Base-by-base conservation (phyloP, 2,888 invertebrate genomes). In the Lepidonotus clava region DNA sequence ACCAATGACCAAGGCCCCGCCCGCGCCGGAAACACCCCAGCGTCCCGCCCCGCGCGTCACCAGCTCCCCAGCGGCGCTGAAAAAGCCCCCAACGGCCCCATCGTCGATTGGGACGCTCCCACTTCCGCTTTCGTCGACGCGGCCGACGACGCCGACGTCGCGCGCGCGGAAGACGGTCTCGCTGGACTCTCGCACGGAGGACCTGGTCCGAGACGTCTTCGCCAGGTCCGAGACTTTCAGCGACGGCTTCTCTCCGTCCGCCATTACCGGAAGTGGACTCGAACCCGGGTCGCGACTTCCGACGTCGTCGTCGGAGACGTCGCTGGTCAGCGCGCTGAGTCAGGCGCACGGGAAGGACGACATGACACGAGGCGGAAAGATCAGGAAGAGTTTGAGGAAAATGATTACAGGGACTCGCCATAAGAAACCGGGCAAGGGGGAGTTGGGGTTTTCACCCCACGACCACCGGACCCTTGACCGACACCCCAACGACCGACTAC, bases 381-480 rank as follows among this genome's bases (percentile, higher is more conserved):
- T 90, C 24, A 83, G 90, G 14, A 90, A 89, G 83, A 90, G 90
- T 77, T 51, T 90, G 28, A 32, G 89, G 34, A 90, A 89, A 24
- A 86, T 90, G 83, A 88, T 90, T 56, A 87, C 71, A 18, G 77
- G 66, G 32, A 24, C 32, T 1, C 36, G 71, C 4, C 36, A 71
- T 2, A 71, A 71, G 71, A 71, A 71, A 18, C 36, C 18, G 14
- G 18, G 71, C 36, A 71, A 71, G 24, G 14, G 34, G 8, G 71
- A 71, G 36, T 34, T 0, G 6, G 5, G 71, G 38, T 5, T 34
- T 71, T n/a, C n/a, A n/a, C n/a, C n/a, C 8, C 66, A 28, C 34
- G 34, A 34, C 28, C 66, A 34, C 6, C 71, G 38, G 8, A 34
- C 2, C n/a, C n/a, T n/a, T 21, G 71, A 71, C 18, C 34, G 71